Evolutionary conservation across 2,797 vertebrate genomes (phyloP).

Genomic region (Sphaeramia orbicularis): DNA sequence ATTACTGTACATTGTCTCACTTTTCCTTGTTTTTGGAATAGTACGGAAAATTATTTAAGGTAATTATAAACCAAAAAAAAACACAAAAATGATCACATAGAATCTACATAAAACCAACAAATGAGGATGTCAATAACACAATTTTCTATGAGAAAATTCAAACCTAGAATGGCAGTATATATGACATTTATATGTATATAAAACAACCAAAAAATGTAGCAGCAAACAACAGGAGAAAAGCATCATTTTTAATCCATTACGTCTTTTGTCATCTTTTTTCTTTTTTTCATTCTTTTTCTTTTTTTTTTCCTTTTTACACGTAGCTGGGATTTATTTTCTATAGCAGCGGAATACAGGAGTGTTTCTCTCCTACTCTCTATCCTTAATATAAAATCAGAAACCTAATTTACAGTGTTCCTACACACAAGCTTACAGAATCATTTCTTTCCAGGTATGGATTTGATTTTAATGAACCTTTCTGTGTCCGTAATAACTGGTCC

Average conservation of each 20-base stretch:
- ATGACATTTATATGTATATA: slow-evolving; percentile 89
- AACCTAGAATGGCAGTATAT: slow-evolving; percentile 94
- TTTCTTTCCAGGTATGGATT: neutral
- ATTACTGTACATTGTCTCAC: slow-evolving; percentile 82
- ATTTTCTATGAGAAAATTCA: slow-evolving; percentile 98
- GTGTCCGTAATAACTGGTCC: neutral
- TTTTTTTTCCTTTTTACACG: slow-evolving; percentile 78
- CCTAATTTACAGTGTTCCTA: slow-evolving; percentile 70
- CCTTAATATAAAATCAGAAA: slow-evolving; percentile 88
- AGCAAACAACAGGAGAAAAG: slow-evolving; percentile 95
- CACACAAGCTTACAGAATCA: slow-evolving; percentile 22
- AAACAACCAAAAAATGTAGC: slow-evolving; percentile 90
- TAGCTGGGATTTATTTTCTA: slow-evolving; percentile 91
- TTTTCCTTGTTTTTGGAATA: slow-evolving; percentile 90
- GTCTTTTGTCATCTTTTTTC: slow-evolving; percentile 52
- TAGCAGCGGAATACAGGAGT: slow-evolving; percentile 96
- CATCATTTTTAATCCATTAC: slow-evolving; percentile 84
- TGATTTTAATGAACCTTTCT: slow-evolving; percentile 19
- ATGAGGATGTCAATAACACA: slow-evolving; percentile 92
- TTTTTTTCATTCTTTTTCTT: slow-evolving; percentile 57
- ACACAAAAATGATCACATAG: slow-evolving; percentile 89
- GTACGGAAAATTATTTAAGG: slow-evolving; percentile 93
- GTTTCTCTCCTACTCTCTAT: slow-evolving; percentile 70
- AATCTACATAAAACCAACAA: slow-evolving; percentile 87
- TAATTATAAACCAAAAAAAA: slow-evolving; percentile 67